These are phyloP conservation scores for Capromys pilorides DNA, from an alignment of 2,797 vertebrate species.

Conservation along the genomic window DNA sequence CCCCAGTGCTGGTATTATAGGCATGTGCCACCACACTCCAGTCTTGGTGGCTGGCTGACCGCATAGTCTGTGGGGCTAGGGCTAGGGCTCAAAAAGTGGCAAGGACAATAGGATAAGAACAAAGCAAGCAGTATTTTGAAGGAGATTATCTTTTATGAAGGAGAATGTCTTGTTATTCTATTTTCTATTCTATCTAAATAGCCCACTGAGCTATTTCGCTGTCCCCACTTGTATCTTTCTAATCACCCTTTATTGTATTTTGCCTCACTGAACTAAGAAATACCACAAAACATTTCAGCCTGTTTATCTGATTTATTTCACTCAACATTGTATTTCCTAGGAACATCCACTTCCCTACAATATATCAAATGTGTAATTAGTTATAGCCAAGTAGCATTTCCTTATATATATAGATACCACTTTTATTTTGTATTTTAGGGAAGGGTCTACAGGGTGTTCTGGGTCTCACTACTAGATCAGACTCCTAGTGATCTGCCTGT, in stretches of 20 bases:
- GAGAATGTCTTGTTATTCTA: not conserved
- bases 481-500: too few relatives aligned
- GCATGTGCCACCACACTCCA: too few relatives aligned
- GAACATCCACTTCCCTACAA: not conserved
- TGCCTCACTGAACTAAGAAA: not conserved
- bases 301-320: not conserved
- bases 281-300: not conserved
- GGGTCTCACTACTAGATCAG: too few relatives aligned
- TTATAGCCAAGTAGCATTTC: not conserved
- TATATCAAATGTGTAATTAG: not conserved
- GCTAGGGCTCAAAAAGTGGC: too few relatives aligned
- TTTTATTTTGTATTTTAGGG: too few relatives aligned
- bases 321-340: not conserved
- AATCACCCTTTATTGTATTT: not conserved
- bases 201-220: too few relatives aligned
- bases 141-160: not conserved
- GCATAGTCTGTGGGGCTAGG: too few relatives aligned
- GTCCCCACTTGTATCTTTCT: too few relatives aligned
- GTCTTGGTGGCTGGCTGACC: too few relatives aligned
- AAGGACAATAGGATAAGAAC: not conserved
- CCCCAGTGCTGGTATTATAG: too few relatives aligned
- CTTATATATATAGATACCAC: not conserved
- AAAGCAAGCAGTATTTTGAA: not conserved
- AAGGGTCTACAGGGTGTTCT: too few relatives aligned
- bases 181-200: too few relatives aligned